A percentile compares a stretch with the other conserved stretches of the same genome.
phyloP scores from a whole-genome alignment of 1,140 invertebrate species.

The Heliconius congener region DNA sequence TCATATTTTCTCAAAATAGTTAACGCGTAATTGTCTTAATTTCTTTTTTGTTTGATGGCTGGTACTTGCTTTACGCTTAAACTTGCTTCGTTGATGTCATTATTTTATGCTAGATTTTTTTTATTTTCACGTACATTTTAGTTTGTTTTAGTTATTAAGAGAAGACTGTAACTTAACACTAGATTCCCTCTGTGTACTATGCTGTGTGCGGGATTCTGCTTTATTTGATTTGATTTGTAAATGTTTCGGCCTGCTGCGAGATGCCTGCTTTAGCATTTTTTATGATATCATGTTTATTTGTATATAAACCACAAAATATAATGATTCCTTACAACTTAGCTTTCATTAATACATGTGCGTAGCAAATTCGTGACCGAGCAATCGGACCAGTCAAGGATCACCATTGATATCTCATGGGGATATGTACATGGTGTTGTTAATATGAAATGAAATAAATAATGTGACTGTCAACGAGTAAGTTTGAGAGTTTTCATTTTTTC shows the following conservation, averaged over 20 bases:
- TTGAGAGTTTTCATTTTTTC: no score
- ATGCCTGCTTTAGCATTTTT: no score
- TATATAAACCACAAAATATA: background rate
- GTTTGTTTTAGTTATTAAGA: no score
- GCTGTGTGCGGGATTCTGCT: no score
- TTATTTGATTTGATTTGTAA: no score
- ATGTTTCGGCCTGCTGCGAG: no score
- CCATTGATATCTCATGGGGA: slow-evolving; percentile 14
- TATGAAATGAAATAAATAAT: background rate
- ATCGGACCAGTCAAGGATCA: background rate
- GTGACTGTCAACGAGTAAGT: no score
- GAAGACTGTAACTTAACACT: no score
- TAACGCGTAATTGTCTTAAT: slow-evolving; percentile 30
- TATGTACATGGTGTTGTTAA: slow-evolving; percentile 1
- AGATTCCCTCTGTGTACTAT: no score
- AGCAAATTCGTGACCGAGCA: background rate
- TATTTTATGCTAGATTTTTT: no score
- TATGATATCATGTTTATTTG: background rate
- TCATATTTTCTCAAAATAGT: slow-evolving; percentile 36
- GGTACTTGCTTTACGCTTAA: background rate
- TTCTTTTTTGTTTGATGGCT: slow-evolving; percentile 16
- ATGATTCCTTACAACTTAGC: background rate
- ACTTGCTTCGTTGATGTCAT: no score
- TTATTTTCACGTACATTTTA: no score
- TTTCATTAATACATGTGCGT: background rate